Evolutionary conservation across 2,888 invertebrate genomes (phyloP).

Genomic region (Cerastoderma edule): DNA sequence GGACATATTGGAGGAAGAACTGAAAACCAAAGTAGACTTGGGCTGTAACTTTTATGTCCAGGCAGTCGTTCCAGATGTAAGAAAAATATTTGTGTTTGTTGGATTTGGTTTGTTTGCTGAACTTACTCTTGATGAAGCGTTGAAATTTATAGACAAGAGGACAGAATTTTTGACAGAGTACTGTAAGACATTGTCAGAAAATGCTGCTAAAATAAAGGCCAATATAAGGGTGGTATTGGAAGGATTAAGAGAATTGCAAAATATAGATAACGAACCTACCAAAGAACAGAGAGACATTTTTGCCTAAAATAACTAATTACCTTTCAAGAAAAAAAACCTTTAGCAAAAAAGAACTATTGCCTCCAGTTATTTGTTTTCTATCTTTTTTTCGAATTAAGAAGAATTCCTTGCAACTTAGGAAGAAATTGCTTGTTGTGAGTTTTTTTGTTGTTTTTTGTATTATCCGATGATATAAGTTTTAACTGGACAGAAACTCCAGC

Average conservation of each 20-base stretch:
- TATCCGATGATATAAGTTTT: too few relatives aligned
- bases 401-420: too few relatives aligned
- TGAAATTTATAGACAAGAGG: slow-evolving; percentile 89
- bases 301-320: too few relatives aligned
- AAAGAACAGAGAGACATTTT: slow-evolving; percentile 32
- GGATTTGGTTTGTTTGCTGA: slow-evolving; percentile 91
- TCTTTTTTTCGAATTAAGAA: too few relatives aligned
- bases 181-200: slow-evolving; percentile 87
- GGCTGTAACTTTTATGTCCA: slow-evolving; percentile 94
- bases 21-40: slow-evolving; percentile 90
- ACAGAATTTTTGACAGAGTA: slow-evolving; percentile 88
- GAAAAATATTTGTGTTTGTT: slow-evolving; percentile 89
- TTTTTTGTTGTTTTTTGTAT: too few relatives aligned
- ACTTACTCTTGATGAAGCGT: slow-evolving; percentile 89
- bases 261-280: slow-evolving; percentile 29
- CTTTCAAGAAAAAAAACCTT: too few relatives aligned
- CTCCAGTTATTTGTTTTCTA: too few relatives aligned
- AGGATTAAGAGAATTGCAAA: slow-evolving; percentile 82
- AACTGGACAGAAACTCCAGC: too few relatives aligned
- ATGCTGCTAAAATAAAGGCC: slow-evolving; percentile 89
- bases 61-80: slow-evolving; percentile 89
- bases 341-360: too few relatives aligned
- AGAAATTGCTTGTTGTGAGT: too few relatives aligned
- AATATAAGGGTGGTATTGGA: slow-evolving; percentile 91
- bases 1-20: slow-evolving; percentile 85